Evolutionary conservation across 2,113 vertebrate species (phyloP).

Genomic region (Macrotis lagotis): DNA sequence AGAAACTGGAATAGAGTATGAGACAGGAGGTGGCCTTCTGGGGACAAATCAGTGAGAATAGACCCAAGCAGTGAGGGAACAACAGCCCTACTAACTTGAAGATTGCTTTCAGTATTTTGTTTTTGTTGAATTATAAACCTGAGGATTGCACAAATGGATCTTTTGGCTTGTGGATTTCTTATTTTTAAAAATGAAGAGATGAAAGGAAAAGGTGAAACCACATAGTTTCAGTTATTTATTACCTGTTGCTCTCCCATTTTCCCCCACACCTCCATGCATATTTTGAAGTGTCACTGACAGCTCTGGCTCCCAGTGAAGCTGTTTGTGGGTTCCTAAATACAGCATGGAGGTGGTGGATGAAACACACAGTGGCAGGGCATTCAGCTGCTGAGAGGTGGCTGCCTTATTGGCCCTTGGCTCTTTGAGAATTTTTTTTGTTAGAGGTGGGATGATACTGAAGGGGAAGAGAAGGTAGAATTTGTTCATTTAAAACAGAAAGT

Average conservation of each 20-base stretch:
- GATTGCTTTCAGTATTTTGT: constrained; percentile 3
- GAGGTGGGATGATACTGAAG: neutral
- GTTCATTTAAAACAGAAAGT: neutral
- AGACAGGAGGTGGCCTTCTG: neutral
- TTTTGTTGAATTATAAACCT: neutral
- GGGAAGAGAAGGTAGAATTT: neutral
- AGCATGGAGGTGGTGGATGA: neutral
- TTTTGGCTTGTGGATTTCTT: neutral
- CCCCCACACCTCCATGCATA: neutral
- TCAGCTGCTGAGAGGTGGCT: neutral
- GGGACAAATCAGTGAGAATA: neutral
- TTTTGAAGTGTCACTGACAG: neutral
- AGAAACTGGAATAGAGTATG: neutral
- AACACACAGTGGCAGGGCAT: neutral
- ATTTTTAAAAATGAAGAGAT: neutral
- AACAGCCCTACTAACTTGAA: neutral
- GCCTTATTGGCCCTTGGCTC: neutral
- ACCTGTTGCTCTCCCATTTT: neutral
- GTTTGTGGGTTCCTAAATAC: neutral
- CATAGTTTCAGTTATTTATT: neutral
- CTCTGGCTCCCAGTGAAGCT: neutral
- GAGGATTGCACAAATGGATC: neutral
- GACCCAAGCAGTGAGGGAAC: neutral
- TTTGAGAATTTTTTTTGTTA: neutral
- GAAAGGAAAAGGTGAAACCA: neutral